phyloP scores from a whole-genome alignment of 2,888 invertebrate species.

The Macrophya annulata region DNA sequence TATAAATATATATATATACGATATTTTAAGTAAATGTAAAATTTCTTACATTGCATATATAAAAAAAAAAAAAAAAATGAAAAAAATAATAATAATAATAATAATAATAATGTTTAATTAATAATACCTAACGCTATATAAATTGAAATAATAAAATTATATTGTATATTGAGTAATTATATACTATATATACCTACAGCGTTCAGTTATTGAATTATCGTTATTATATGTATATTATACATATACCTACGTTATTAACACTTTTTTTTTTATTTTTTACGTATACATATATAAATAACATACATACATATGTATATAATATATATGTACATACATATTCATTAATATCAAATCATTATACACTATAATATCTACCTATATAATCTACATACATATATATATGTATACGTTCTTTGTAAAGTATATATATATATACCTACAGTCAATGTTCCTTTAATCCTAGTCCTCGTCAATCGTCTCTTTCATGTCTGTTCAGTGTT shows the following conservation, averaged over 20 bases:
- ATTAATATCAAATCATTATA: constrained; percentile 26
- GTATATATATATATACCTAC: constrained; percentile 5
- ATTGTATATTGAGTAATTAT: constrained; percentile 73
- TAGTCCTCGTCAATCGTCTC: constrained; percentile 43
- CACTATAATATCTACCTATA: not conserved
- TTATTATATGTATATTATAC: not conserved
- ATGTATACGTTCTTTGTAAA: constrained; percentile 28
- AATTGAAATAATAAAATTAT: constrained; percentile 73
- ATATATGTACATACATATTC: not conserved
- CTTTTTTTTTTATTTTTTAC: constrained; percentile 19
- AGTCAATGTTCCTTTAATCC: constrained; percentile 35
- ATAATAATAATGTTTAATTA: constrained; percentile 68
- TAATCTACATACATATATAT: constrained; percentile 9
- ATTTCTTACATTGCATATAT: constrained; percentile 74
- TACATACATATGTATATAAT: not conserved
- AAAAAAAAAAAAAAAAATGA: constrained; percentile 56
- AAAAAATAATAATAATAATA: constrained; percentile 56
- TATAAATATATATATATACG: constrained; percentile 61
- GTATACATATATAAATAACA: not conserved
- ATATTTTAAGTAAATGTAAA: constrained; percentile 73
- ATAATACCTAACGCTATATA: constrained; percentile 54
- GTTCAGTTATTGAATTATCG: constrained; percentile 12
- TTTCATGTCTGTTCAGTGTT: constrained; percentile 15
- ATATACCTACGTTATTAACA: constrained; percentile 7
- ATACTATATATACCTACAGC: not conserved